phyloP scores from a whole-genome alignment of 2,888 invertebrate genomes.

The Drosophila heteroneura region DNA sequence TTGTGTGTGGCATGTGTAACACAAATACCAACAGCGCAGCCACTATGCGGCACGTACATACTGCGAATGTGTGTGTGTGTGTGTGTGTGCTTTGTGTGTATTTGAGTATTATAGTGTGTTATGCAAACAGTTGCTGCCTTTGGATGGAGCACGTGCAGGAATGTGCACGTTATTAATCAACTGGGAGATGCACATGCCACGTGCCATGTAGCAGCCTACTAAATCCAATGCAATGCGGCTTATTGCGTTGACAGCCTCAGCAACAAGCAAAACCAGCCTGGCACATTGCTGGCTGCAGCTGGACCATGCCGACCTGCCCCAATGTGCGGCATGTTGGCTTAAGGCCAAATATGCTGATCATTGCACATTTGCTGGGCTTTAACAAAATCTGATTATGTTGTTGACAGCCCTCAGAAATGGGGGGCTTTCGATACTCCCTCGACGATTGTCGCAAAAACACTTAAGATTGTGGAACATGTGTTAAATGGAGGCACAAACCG shows the following conservation, averaged over 20 bases:
- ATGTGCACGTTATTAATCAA: conserved; percentile 78
- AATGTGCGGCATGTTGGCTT: conserved; percentile 52
- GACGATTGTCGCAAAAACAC: conserved; percentile 1
- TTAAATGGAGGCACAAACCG: conserved; percentile 36
- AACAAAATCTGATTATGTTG: conserved; percentile 71
- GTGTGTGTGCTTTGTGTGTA: conserved; percentile 3
- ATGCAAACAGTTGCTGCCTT: conserved; percentile 58
- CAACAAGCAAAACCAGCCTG: conserved; percentile 11
- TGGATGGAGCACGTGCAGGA: conserved; percentile 67
- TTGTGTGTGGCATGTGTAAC: conserved; percentile 53
- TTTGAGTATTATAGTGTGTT: conserved; percentile 55
- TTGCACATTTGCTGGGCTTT: conserved; percentile 55
- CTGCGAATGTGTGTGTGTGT: conserved; percentile 3
- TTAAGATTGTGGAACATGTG: conserved; percentile 39
- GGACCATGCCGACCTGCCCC: conserved; percentile 25
- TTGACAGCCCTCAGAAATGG: conserved; percentile 66
- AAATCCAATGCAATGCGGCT: conserved; percentile 65
- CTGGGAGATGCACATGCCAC: conserved; percentile 51
- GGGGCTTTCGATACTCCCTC: neutral
- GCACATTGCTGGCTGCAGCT: conserved; percentile 13
- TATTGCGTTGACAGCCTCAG: conserved; percentile 54
- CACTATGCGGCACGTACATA: conserved; percentile 5
- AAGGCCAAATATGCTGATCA: conserved; percentile 43
- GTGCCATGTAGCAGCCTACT: conserved; percentile 34
- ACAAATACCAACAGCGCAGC: conserved; percentile 60